A percentile compares a stretch with the other conserved stretches of the same genome.
Conservation (phyloP, 2,113 vertebrate genomes). For the Noctilio leporinus region DNA sequence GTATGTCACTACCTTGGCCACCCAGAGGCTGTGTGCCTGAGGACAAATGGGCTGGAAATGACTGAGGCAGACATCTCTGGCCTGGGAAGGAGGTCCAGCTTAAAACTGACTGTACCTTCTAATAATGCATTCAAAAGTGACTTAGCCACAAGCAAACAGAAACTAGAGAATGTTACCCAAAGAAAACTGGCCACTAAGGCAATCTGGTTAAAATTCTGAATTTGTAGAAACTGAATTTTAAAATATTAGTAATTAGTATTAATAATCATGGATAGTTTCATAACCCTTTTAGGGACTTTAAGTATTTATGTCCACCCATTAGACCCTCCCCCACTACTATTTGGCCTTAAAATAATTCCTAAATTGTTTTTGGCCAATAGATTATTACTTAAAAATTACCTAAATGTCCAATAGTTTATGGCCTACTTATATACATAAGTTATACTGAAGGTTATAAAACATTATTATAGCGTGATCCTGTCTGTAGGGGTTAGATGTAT, state of each 20-base stretch:
- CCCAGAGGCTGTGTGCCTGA: not conserved
- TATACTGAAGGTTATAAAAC: not conserved
- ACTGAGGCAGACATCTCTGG: not conserved
- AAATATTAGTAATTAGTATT: not conserved
- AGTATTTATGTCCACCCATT: not conserved
- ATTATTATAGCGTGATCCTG: not conserved
- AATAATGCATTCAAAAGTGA: not conserved
- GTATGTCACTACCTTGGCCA: not conserved
- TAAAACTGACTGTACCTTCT: not conserved
- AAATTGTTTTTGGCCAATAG: not conserved
- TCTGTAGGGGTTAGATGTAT: not conserved
- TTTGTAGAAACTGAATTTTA: not conserved
- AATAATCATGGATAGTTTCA: not conserved
- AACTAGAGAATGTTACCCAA: not conserved
- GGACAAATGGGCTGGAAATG: not conserved
- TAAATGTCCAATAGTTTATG: not conserved
- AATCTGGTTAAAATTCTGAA: not conserved
- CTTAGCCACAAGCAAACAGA: not conserved
- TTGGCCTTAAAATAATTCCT: not conserved
- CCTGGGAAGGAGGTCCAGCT: not conserved
- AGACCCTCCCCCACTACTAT: not conserved
- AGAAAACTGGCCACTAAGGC: not conserved
- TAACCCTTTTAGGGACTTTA: not conserved
- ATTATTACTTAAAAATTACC: not conserved
- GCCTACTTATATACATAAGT: not conserved